Conservation (phyloP, 1,140 invertebrate species). For the Dufourea novaeangliae region DNA sequence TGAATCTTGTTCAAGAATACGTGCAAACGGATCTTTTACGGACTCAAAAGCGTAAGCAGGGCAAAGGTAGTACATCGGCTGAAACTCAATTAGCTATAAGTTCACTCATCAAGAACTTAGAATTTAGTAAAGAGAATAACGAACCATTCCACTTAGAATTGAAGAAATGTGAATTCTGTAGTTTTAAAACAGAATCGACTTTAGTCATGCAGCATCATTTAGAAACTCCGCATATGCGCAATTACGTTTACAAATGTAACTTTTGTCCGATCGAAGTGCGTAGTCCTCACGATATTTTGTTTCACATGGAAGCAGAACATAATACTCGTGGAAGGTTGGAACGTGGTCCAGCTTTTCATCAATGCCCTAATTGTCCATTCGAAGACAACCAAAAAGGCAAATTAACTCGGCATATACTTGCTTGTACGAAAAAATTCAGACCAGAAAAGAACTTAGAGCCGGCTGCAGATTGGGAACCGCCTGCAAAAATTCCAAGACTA, state of each 20-base stretch:
- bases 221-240: constrained; percentile 95
- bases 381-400: constrained; percentile 98
- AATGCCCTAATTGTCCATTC: constrained; percentile 96
- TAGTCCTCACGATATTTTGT: constrained; percentile 93
- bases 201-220: constrained; percentile 94
- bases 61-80: constrained; percentile 84
- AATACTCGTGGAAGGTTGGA: constrained; percentile 91
- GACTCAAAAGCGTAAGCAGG: constrained; percentile 91
- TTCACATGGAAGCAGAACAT: constrained; percentile 95
- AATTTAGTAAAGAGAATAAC: constrained; percentile 94
- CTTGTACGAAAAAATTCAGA: constrained; percentile 95
- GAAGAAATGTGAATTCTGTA: constrained; percentile 95
- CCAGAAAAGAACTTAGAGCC: constrained; percentile 92
- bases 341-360: constrained; percentile 92
- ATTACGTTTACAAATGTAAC: constrained; percentile 93
- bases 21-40: constrained; percentile 95
- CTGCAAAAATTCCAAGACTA: constrained; percentile 93
- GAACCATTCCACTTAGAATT: constrained; percentile 90
- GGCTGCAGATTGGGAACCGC: constrained; percentile 93
- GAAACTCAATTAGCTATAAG: constrained; percentile 89
- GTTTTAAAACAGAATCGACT: constrained; percentile 94
- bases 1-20: constrained; percentile 95
- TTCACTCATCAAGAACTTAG: constrained; percentile 90
- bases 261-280: constrained; percentile 92
- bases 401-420: constrained; percentile 92